Evolutionary conservation across 1,140 invertebrate genomes (phyloP), one percentile per base, ranked within the genome.

Genomic region (Tyrophagus putrescentiae): DNA sequence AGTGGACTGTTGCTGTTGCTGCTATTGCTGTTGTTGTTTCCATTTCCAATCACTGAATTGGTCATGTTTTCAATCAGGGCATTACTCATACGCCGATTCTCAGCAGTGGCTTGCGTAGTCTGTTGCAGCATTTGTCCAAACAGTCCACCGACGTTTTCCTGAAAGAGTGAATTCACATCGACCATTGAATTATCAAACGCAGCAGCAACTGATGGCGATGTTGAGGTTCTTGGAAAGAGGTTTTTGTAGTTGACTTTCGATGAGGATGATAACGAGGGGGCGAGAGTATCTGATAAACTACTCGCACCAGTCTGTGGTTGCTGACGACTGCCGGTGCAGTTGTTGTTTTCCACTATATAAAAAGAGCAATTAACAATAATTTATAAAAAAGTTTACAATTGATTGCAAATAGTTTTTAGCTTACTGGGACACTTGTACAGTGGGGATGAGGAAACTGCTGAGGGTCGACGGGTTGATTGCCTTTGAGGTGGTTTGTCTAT

Each of bases 261-360:
- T n/a, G n/a, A n/a, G n/a, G n/a, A n/a, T n/a, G n/a, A n/a, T n/a
- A n/a, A n/a, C n/a, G n/a, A n/a, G n/a, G n/a, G n/a, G n/a, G n/a
- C n/a, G n/a, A n/a, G n/a, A n/a, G n/a, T n/a, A n/a, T n/a, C n/a
- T n/a, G n/a, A n/a, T n/a, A n/a, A n/a, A n/a, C n/a, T n/a, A n/a
- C n/a, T n/a, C n/a, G n/a, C n/a, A n/a, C n/a, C n/a, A n/a, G 23
- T 21, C 21, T 39, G 36, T 48, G 45, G 45, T 48, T 48, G 45
- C 31, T 21, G 45, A 21, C 36, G 21, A 39, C 36, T 39, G 36
- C 21, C 21, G 36, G 13, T 39, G 36, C 21, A 13, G 36, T 39
- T 39, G 36, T 21, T 39, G 36, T 21, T 39, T 39, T 48, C 45
- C 45, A 48, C 45, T 48, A 21, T 25, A 48, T 13, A 29, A 48